Conservation (phyloP, 1,140 invertebrate genomes). For the Nephila pilipes region DNA sequence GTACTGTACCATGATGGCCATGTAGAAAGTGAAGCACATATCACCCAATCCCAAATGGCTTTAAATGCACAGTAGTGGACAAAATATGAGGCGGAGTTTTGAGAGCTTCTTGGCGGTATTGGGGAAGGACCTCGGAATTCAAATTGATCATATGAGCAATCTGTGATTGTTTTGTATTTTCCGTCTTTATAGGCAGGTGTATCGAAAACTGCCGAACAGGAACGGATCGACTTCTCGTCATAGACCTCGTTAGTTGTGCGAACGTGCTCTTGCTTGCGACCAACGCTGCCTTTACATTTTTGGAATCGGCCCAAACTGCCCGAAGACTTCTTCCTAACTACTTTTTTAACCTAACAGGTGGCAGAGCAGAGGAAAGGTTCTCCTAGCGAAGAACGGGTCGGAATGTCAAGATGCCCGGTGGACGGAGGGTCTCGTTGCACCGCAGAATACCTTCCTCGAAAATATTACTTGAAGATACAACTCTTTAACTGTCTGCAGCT, state of each 20-base stretch:
- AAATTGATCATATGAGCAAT: slow-evolving; percentile 97
- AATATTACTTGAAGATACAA: slow-evolving; percentile 99
- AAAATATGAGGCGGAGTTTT: slow-evolving; percentile 99
- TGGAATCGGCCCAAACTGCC: slow-evolving; percentile 39
- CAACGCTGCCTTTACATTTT: background rate
- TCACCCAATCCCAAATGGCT: slow-evolving; percentile 99
- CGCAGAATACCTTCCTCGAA: slow-evolving; percentile 99
- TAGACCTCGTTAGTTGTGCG: slow-evolving; percentile 96
- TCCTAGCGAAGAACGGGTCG: slow-evolving; percentile 72
- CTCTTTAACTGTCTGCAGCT: too few species aligned
- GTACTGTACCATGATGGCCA: slow-evolving; percentile 99
- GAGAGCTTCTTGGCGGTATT: slow-evolving; percentile 99
- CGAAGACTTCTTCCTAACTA: slow-evolving; percentile 9
- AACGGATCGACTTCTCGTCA: slow-evolving; percentile 95
- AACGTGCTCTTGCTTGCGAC: slow-evolving; percentile 89
- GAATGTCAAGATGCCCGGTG: slow-evolving; percentile 91
- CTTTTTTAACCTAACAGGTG: slow-evolving; percentile 65
- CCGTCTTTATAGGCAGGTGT: slow-evolving; percentile 91
- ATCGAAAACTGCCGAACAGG: slow-evolving; percentile 95
- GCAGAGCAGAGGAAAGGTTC: slow-evolving; percentile 59
- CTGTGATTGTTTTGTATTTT: slow-evolving; percentile 93
- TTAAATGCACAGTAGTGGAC: slow-evolving; percentile 98
- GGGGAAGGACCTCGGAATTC: slow-evolving; percentile 97
- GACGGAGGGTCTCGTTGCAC: slow-evolving; percentile 98
- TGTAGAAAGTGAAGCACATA: slow-evolving; percentile 99